These are phyloP conservation scores for Pachyseris speciosa DNA, from an alignment of 64 coral and sea anemone species.

Conservation along the genomic window DNA sequence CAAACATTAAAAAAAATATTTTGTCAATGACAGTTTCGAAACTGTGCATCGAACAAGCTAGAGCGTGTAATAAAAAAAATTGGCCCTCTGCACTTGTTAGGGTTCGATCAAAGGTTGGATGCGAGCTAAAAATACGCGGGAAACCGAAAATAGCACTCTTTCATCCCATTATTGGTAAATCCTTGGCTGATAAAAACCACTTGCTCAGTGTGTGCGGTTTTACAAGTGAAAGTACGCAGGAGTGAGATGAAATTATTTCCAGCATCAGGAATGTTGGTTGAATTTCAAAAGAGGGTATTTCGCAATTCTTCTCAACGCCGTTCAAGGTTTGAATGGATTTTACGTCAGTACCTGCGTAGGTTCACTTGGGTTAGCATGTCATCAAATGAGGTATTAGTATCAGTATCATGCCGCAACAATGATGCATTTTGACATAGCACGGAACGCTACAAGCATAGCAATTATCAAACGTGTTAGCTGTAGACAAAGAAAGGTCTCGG, in stretches of 20 bases:
- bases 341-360: conserved; percentile 39
- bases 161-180: conserved; percentile 18
- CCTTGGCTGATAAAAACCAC: conserved; percentile 8
- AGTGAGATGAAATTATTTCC: neutral
- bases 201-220: neutral
- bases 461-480: conserved; percentile 54
- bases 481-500: conserved; percentile 37
- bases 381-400: conserved; percentile 40
- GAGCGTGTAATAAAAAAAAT: neutral
- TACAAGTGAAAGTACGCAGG: neutral
- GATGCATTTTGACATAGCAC: conserved; percentile 40
- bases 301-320: neutral
- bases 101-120: neutral
- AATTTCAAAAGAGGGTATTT: neutral
- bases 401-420: conserved; percentile 33
- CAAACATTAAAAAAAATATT: neutral
- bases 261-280: neutral
- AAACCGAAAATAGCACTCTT: conserved; percentile 43
- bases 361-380: conserved; percentile 39
- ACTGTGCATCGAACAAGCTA: neutral
- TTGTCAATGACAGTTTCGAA: neutral
- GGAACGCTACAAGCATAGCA: neutral
- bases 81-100: conserved; percentile 12
- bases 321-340: conserved; percentile 3
- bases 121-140: conserved; percentile 26